Percentiles rank a stretch among this genome's conserved stretches.
Evolutionary conservation across 2,888 invertebrate genomes (phyloP).

Genomic region (Sinodicranocentrus sp.): DNA sequence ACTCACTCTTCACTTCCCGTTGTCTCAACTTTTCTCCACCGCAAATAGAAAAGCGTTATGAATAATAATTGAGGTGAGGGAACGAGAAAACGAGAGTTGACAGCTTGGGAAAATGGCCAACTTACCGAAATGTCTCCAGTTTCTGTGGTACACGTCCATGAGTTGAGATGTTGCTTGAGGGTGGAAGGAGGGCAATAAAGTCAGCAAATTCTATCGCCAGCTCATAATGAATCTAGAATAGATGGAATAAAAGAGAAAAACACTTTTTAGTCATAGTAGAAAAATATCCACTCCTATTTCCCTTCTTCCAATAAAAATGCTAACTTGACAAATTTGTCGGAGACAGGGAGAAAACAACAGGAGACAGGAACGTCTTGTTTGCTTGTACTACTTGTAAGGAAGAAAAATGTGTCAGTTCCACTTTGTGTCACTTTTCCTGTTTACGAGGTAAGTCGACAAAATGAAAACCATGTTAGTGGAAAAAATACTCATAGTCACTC

Average conservation of each 20-base stretch:
- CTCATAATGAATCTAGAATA: slow-evolving; percentile 74
- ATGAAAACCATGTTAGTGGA: slow-evolving; percentile 26
- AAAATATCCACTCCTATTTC: slow-evolving; percentile 16
- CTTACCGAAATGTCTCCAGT: slow-evolving; percentile 75
- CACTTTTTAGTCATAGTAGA: slow-evolving; percentile 6
- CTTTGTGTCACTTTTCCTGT: slow-evolving; percentile 49
- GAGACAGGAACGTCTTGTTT: slow-evolving; percentile 10
- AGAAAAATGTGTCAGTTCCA: slow-evolving; percentile 56
- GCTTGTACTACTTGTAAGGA: neutral
- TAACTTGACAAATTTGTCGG: slow-evolving; percentile 30
- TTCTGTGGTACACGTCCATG: slow-evolving; percentile 73
- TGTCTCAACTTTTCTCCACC: slow-evolving; percentile 48
- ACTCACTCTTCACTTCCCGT: slow-evolving; percentile 33
- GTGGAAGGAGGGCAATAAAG: slow-evolving; percentile 73
- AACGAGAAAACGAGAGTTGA: slow-evolving; percentile 32
- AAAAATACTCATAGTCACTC: slow-evolving; percentile 20
- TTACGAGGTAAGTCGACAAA: slow-evolving; percentile 20
- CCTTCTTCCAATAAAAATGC: slow-evolving; percentile 24
- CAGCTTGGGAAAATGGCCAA: slow-evolving; percentile 55
- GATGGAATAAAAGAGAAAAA: slow-evolving; percentile 38
- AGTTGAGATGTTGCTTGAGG: slow-evolving; percentile 72
- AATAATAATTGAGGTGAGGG: slow-evolving; percentile 58
- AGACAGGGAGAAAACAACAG: slow-evolving; percentile 8
- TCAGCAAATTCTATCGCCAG: slow-evolving; percentile 74
- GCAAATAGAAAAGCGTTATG: slow-evolving; percentile 59